Base-by-base conservation (phyloP, 2,797 vertebrate species). In the Chaetophractus vellerosus region DNA sequence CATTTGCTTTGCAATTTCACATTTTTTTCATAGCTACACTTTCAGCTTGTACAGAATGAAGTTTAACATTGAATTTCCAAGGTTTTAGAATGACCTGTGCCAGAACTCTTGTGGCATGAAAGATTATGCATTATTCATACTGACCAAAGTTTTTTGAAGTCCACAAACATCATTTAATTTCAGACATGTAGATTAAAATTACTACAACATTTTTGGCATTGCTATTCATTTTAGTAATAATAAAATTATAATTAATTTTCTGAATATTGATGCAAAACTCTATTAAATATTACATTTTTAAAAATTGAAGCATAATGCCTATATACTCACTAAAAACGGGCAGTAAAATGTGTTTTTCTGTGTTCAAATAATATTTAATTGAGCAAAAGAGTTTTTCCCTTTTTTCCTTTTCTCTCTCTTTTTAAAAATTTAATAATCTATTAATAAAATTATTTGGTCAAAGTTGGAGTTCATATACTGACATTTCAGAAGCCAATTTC, bases 401-500 rank as follows among this genome's bases (percentile, higher is more conserved):
- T 18, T 18, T 41, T 10, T 74, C 72, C 87, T n/a, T 21, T 85
- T 45, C 8, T 84, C 38, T 81, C 31, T 61, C 3, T 31, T 26
- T n/a, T 71, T 45, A 63, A 81, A 64, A 80, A 21, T 96, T 97
- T 95, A 96, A 96, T 76, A 96, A 97, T 94, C 69, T 96, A 19
- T 92, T 87, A 86, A 94, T 93, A 97, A 98, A 97, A 55, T 91
- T 97, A 91, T 50, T 66, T 81, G 91, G 74, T 94, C 95, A 95
- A 91, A 98, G 85, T 88, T 96, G 80, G 21, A 64, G 78, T 91
- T 87, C 33, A 61, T 93, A 75, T 63, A 78, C 93, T 98, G 97
- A 97, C 28, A 92, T 74, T 96, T 98, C 88, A 88, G 80, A 97
- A 92, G 78, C 88, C 55, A 96, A 90, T 97, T 93, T 97, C 90